phyloP scores from a whole-genome alignment of 2,797 vertebrate species.

The Pantherophis vulpinus region DNA sequence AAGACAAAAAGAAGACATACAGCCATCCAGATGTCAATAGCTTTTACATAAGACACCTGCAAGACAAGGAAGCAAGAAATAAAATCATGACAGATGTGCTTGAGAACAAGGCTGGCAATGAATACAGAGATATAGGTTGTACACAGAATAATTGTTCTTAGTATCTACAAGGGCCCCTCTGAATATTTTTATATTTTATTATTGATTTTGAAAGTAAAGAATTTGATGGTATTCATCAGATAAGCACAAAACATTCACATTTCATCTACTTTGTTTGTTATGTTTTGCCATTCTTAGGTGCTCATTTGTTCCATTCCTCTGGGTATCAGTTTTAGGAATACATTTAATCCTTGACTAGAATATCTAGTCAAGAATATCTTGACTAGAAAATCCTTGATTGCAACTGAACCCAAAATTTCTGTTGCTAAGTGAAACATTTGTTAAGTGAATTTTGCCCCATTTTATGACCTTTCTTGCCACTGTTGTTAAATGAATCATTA shows the following conservation, averaged over 20 bases:
- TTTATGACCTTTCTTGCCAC: background rate
- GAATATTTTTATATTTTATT: background rate
- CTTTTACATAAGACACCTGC: constrained; percentile 98
- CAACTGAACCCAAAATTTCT: background rate
- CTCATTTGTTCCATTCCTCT: background rate
- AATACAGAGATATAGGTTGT: background rate
- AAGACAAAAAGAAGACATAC: constrained; percentile 99
- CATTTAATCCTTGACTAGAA: background rate
- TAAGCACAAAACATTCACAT: background rate
- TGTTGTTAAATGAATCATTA: background rate
- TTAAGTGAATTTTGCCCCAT: background rate
- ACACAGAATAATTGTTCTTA: background rate
- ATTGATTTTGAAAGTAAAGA: background rate
- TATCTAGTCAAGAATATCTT: background rate
- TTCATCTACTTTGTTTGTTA: background rate
- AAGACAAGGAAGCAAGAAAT: constrained; percentile 27
- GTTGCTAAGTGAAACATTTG: background rate
- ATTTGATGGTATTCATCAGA: background rate
- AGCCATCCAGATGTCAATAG: constrained; percentile 99
- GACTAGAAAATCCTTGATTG: background rate
- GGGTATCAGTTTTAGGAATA: background rate
- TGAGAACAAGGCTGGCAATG: constrained; percentile 26
- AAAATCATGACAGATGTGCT: background rate
- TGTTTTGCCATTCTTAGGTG: background rate
- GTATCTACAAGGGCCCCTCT: background rate